Base-by-base conservation (phyloP, 2,797 vertebrate species). In the Hoplostethus mediterraneus region DNA sequence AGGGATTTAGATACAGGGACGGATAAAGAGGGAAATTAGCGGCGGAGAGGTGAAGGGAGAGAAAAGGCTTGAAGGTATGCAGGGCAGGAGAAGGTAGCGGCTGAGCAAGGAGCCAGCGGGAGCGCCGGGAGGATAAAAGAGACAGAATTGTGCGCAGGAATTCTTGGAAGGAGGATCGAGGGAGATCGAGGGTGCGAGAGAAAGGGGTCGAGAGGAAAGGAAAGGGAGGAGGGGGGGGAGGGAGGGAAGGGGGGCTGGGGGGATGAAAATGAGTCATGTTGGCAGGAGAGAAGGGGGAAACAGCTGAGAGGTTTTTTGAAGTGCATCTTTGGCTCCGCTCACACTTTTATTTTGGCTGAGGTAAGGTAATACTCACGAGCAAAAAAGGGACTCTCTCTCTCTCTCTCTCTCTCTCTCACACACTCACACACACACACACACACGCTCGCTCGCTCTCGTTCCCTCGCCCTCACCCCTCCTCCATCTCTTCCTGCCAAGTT, bases 261-360 rank as follows among this genome's bases (percentile, higher is more conserved):
- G 38, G 69, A 81, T 61, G 73, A 83, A 86, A 88, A 72, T 87
- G 84, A 89, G 88, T 92, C 83, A 92, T 87, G 84, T 84, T 92
- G 87, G 89, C 90, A 87, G 76, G 63, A 83, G 73, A 71, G 72
- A 73, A 44, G 77, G 73, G 84, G 89, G 90, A 91, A 94, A 94
- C 93, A 93, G 91, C 91, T 94, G 92, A 93, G 90, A 90, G 81
- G 74, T 83, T 87, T 90, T 92, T 81, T 21, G 84, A 92, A 87
- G 87, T 87, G 86, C 72, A 73, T 87, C 89, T 85, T 89, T 89
- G 89, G 90, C 90, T 89, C 84, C 75, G 84, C 82, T 87, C 75
- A 16, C 68, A 12, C 77, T 92, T 92, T 93, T 92, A 91, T 93
- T 92, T 92, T 89, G 90, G 86, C 81, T 83, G 72, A 78, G 86